Percentiles rank a stretch among this genome's conserved stretches.
These are phyloP conservation scores for Nipponacmea schrenckii DNA, from an alignment of 2,888 invertebrate species.

Conservation along the genomic window DNA sequence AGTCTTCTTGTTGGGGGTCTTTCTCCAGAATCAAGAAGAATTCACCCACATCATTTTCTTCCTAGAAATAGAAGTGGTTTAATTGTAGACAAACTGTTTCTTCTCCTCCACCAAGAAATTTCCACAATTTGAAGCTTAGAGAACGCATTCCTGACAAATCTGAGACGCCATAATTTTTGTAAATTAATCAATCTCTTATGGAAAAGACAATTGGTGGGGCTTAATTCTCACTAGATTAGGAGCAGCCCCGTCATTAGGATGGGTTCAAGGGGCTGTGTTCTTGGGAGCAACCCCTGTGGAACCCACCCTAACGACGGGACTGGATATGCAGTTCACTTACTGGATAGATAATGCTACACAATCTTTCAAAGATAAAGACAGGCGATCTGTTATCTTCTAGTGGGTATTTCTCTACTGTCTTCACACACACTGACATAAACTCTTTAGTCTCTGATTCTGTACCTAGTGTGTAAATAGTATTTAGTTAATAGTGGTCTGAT, in stretches of 20 bases:
- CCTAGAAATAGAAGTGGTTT: conserved; percentile 66
- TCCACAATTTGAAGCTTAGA: no score
- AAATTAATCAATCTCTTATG: no score
- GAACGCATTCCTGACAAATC: no score
- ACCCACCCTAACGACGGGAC: no score
- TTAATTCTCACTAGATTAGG: no score
- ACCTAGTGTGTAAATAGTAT: conserved; percentile 70
- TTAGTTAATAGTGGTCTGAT: background rate
- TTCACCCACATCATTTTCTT: conserved; percentile 96
- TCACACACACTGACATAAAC: conserved; percentile 96
- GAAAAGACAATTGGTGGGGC: no score
- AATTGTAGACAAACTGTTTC: background rate
- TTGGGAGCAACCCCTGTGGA: no score
- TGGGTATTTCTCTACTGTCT: conserved; percentile 88
- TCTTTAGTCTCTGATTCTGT: conserved; percentile 95
- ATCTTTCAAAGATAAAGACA: conserved; percentile 95
- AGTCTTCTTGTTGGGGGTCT: conserved; percentile 99
- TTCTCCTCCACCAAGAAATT: no score
- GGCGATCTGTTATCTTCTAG: conserved; percentile 94
- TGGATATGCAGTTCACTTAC: no score
- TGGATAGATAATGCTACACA: conserved; percentile 95
- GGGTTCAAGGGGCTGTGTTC: no score
- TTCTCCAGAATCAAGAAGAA: conserved; percentile 96
- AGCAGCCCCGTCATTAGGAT: no score
- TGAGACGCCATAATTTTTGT: no score